Evolutionary conservation across 2,888 invertebrate genomes (phyloP).

Genomic region (Hirtodrosophila histrioides): DNA sequence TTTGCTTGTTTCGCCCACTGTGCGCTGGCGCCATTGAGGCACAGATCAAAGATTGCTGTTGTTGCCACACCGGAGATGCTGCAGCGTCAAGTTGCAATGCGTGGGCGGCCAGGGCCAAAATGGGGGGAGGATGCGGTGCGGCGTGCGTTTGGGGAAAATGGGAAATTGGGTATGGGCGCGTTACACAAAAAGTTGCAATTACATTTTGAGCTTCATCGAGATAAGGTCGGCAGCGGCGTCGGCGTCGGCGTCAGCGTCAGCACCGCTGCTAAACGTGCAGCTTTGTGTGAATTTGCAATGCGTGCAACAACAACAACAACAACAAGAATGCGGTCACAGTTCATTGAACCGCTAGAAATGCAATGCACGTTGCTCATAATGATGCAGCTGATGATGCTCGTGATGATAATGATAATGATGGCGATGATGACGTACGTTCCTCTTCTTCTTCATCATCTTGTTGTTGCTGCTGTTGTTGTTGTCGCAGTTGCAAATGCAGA

Average conservation of each 20-base stretch:
- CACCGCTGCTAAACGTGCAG: conserved; percentile 43
- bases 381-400: conserved; percentile 1
- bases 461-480: background rate
- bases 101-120: conserved; percentile 3
- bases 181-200: conserved; percentile 47
- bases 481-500: conserved; percentile 19
- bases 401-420: conserved; percentile 13
- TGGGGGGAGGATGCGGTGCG: too few relatives aligned
- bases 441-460: too few relatives aligned
- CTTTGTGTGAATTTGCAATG: conserved; percentile 60
- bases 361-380: conserved; percentile 49
- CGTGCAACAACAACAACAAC: conserved; percentile 37
- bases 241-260: background rate
- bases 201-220: conserved; percentile 49
- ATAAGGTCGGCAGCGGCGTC: conserved; percentile 31
- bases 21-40: too few relatives aligned
- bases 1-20: too few relatives aligned
- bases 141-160: background rate
- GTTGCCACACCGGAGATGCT: conserved; percentile 7
- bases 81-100: conserved; percentile 15
- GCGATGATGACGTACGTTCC: conserved; percentile 10
- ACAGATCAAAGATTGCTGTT: background rate
- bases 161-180: conserved; percentile 8
- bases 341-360: conserved; percentile 68
- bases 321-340: conserved; percentile 68